A percentile compares a stretch with the other conserved stretches of the same genome.
Conservation (phyloP, 2,888 invertebrate genomes). For the Conus canariensis region DNA sequence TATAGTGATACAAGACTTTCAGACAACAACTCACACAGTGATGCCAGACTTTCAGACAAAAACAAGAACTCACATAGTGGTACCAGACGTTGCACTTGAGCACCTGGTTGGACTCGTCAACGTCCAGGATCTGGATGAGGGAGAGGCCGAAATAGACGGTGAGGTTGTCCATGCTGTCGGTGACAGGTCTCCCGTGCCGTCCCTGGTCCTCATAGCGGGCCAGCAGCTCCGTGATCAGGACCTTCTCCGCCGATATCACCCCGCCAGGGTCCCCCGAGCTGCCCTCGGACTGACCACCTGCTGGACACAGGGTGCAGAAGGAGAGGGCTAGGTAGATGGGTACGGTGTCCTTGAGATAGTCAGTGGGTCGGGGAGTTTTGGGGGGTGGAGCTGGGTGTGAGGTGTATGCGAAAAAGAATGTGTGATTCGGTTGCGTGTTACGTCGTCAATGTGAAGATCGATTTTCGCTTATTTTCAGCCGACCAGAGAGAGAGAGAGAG, state of each 20-base stretch:
- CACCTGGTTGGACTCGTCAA: conserved; percentile 72
- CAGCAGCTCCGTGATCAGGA: conserved; percentile 72
- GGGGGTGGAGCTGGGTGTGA: too few species aligned
- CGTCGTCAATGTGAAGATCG: too few species aligned
- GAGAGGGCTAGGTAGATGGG: background rate
- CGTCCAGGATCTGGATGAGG: conserved; percentile 70
- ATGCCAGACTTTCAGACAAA: too few species aligned
- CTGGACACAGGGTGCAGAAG: background rate
- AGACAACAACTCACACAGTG: too few species aligned
- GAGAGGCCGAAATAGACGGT: conserved; percentile 68
- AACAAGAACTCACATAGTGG: conserved; percentile 64
- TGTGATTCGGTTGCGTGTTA: too few species aligned
- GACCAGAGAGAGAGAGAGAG: background rate
- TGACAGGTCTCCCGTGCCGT: conserved; percentile 65
- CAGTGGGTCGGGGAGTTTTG: background rate
- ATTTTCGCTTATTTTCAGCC: background rate
- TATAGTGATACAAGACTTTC: too few species aligned
- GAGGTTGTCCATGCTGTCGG: conserved; percentile 65
- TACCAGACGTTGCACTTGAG: conserved; percentile 71
- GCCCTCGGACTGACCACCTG: background rate
- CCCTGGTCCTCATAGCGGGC: conserved; percentile 65
- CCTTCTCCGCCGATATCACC: conserved; percentile 69
- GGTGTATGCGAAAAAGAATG: too few species aligned
- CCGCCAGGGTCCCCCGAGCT: too few species aligned
- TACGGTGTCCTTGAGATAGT: background rate